Evolutionary conservation across 2,888 invertebrate genomes (phyloP).

Genomic region (Notocelia uddmanniana): DNA sequence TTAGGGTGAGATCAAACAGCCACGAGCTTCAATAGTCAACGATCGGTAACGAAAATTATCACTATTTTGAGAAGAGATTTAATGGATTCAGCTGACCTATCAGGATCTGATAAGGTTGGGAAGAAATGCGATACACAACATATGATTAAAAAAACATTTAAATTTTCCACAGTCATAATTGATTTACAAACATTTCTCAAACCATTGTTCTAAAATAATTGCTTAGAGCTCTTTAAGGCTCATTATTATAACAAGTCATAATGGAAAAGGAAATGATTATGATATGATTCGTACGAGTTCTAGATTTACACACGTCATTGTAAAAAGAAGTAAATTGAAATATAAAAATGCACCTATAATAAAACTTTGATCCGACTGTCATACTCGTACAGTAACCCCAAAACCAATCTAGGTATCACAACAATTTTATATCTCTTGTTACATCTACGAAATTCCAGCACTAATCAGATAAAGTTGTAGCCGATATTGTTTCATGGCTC

Average conservation of each 20-base stretch:
- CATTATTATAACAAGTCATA: too few relatives aligned
- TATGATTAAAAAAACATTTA: too few relatives aligned
- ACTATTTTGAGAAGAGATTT: not conserved
- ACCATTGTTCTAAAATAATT: too few relatives aligned
- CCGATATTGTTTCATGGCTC: slow-evolving; percentile 35
- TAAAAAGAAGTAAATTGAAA: not conserved
- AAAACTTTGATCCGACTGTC: not conserved
- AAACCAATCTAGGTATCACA: slow-evolving; percentile 17
- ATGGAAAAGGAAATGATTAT: too few relatives aligned
- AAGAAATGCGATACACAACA: too few relatives aligned
- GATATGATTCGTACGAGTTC: too few relatives aligned
- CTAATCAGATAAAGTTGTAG: slow-evolving; percentile 34
- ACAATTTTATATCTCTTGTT: slow-evolving; percentile 14
- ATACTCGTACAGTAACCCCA: not conserved
- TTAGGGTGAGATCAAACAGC: slow-evolving; percentile 30
- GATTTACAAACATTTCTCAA: too few relatives aligned
- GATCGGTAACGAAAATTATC: not conserved
- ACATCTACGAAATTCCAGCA: slow-evolving; percentile 26
- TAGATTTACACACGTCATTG: not conserved
- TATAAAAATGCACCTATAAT: not conserved
- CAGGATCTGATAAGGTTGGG: too few relatives aligned
- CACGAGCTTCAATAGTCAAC: slow-evolving; percentile 1
- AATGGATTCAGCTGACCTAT: not conserved
- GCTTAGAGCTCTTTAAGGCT: too few relatives aligned
- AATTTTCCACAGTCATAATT: too few relatives aligned